A percentile compares a stretch with the other conserved stretches of the same genome.
Evolutionary conservation across 2,113 vertebrate genomes (phyloP).

Genomic region (Rafetus swinhoei): DNA sequence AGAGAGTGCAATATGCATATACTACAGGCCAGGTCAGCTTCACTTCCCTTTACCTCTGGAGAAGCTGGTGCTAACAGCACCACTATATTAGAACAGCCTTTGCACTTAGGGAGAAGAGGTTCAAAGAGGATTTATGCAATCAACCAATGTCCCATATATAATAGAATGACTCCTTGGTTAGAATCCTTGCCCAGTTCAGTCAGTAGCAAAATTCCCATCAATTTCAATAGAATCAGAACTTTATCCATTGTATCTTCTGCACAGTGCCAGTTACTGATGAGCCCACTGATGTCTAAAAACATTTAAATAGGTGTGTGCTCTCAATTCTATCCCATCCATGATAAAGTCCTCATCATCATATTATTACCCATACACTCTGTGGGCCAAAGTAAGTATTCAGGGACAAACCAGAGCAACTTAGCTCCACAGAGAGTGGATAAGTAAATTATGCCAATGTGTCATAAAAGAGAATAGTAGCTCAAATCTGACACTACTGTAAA

Average conservation of each 20-base stretch:
- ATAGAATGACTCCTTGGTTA: background rate
- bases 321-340: background rate
- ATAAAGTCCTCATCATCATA: background rate
- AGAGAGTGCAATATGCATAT: background rate
- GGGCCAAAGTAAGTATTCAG: background rate
- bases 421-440: background rate
- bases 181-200: background rate
- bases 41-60: background rate
- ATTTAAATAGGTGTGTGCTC: background rate
- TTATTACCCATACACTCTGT: background rate
- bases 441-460: rapidly evolving
- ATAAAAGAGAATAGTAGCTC: background rate
- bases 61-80: background rate
- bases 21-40: background rate
- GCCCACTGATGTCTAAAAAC: background rate
- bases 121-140: background rate
- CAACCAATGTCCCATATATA: background rate
- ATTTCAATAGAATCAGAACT: background rate
- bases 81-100: background rate
- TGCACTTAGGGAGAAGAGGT: background rate
- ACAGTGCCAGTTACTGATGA: background rate
- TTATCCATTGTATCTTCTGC: background rate
- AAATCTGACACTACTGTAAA: background rate
- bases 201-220: background rate
- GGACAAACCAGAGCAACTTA: background rate